Evolutionary conservation across 2,797 vertebrate species (phyloP).

Genomic region (Pitangus sulphuratus): DNA sequence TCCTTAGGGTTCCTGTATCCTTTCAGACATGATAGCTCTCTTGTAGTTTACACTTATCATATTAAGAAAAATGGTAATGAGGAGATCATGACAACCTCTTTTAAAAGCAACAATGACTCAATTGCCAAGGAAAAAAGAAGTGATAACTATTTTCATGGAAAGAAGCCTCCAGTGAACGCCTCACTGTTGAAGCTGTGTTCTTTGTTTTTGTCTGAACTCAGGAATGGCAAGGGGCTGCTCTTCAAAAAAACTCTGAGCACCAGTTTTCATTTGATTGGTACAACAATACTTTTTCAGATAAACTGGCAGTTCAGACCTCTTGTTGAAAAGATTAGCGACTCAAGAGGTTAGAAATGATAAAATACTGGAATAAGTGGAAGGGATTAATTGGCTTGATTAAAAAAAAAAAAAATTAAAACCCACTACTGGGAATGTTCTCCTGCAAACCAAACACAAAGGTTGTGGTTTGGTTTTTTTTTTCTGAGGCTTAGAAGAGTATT

Average conservation of each 20-base stretch:
- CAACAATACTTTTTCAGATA: constrained; percentile 25
- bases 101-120: constrained; percentile 66
- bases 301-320: constrained; percentile 36
- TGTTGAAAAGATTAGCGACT: neutral
- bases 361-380: neutral
- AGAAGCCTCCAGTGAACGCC: constrained; percentile 55
- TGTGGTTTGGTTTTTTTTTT: neutral
- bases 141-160: constrained; percentile 68
- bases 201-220: constrained; percentile 45
- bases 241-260: constrained; percentile 30
- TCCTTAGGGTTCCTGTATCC: constrained; percentile 52
- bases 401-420: neutral
- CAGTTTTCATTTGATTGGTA: constrained; percentile 21
- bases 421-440: neutral
- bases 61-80: constrained; percentile 77
- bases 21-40: constrained; percentile 65
- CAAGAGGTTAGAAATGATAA: neutral
- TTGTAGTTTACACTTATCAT: constrained; percentile 64
- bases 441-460: neutral
- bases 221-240: constrained; percentile 30
- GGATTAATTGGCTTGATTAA: constrained; percentile 13
- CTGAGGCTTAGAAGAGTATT: neutral
- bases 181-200: neutral
- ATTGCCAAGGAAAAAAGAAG: constrained; percentile 40
- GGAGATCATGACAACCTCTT: constrained; percentile 66